These are phyloP conservation scores for Pardalotus punctatus DNA, from an alignment of 2,113 vertebrate species.

Conservation along the genomic window DNA sequence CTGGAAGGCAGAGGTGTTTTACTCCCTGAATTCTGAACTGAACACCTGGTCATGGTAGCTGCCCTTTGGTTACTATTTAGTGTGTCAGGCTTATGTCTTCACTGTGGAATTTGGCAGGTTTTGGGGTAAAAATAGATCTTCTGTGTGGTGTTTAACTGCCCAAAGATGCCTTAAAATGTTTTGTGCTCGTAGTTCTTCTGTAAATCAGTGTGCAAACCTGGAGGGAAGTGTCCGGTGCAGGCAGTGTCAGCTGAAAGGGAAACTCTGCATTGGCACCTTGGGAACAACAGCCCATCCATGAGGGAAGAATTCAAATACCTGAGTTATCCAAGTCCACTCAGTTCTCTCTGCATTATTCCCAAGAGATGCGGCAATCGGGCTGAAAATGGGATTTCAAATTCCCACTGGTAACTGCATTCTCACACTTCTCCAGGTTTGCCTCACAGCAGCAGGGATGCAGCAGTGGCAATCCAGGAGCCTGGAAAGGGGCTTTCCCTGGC, in stretches of 20 bases:
- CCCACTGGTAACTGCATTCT: fast-evolving
- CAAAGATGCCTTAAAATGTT: neutral
- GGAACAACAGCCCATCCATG: neutral
- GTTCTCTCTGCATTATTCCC: fast-evolving
- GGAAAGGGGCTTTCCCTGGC: neutral
- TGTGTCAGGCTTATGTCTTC: neutral
- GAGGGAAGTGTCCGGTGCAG: neutral
- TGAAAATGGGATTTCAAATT: neutral
- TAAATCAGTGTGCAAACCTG: neutral
- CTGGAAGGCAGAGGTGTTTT: neutral
- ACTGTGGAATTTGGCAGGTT: neutral
- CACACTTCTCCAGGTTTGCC: neutral
- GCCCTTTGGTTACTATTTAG: fast-evolving
- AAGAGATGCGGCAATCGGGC: fast-evolving
- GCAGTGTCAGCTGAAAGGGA: neutral
- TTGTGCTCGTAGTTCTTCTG: fast-evolving
- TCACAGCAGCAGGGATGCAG: neutral
- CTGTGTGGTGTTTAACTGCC: neutral
- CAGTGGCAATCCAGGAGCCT: neutral
- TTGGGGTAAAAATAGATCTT: neutral
- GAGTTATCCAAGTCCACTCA: neutral
- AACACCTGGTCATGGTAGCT: fast-evolving
- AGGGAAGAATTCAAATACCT: neutral
- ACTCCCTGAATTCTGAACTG: neutral
- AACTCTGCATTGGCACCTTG: fast-evolving